These are phyloP conservation scores for Elachura formosa DNA, from an alignment of 2,113 vertebrate genomes.

Conservation along the genomic window DNA sequence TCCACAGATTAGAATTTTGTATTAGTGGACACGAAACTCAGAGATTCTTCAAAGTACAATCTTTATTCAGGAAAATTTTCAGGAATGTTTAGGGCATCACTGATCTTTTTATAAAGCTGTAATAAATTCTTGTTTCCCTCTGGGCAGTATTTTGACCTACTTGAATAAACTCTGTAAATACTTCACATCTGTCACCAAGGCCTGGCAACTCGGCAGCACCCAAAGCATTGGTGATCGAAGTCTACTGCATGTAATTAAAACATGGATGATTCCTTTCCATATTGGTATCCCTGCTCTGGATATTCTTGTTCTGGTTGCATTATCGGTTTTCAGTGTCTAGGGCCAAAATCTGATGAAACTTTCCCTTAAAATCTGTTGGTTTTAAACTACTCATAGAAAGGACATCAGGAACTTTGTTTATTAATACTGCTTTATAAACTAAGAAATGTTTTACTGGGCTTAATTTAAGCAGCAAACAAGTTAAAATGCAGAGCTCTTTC, in stretches of 20 bases:
- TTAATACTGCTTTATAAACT: conserved; percentile 22
- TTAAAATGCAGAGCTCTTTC: conserved; percentile 21
- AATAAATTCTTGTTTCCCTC: background rate
- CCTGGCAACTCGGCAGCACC: background rate
- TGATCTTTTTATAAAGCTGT: background rate
- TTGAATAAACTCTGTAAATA: background rate
- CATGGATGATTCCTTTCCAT: background rate
- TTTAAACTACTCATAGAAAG: background rate
- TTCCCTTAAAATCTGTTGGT: background rate
- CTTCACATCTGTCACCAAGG: background rate
- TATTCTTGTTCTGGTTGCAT: background rate
- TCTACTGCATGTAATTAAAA: background rate
- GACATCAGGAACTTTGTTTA: background rate
- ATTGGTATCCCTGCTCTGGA: background rate
- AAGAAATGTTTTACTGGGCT: conserved; percentile 1
- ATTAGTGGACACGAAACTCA: background rate
- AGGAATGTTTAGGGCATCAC: background rate
- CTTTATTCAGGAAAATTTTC: background rate
- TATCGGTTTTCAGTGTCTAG: background rate
- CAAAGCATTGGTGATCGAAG: background rate
- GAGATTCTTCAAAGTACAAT: background rate
- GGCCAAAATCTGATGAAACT: background rate
- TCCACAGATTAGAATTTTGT: background rate
- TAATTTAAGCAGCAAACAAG: conserved; percentile 27
- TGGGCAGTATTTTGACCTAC: background rate